phyloP scores from a whole-genome alignment of 2,888 invertebrate genomes.

The Drosophila anomalipes region DNA sequence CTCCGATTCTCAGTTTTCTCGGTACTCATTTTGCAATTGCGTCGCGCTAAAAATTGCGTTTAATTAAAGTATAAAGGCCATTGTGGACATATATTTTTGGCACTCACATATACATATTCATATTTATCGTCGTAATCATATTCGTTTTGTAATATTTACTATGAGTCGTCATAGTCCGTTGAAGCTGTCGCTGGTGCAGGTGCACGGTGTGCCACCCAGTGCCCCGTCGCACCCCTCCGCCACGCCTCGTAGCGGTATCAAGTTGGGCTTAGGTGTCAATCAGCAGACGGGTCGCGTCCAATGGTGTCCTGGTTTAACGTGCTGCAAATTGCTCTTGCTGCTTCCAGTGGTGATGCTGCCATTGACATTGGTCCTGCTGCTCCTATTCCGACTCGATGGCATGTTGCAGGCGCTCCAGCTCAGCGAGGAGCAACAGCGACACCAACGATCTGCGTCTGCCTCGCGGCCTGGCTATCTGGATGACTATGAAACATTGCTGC shows the following conservation, averaged over 20 bases:
- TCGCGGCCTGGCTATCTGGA: slow-evolving; percentile 46
- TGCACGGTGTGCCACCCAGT: slow-evolving; percentile 51
- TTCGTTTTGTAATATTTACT: slow-evolving; percentile 13
- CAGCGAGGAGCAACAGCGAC: slow-evolving; percentile 67
- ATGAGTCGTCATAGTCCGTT: slow-evolving; percentile 69
- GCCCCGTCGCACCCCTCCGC: neutral
- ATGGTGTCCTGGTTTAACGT: slow-evolving; percentile 85
- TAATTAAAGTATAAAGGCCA: slow-evolving; percentile 79
- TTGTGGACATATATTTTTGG: slow-evolving; percentile 33
- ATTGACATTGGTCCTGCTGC: slow-evolving; percentile 80
- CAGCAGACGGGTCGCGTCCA: slow-evolving; percentile 84
- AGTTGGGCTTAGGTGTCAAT: slow-evolving; percentile 83
- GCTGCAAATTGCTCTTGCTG: slow-evolving; percentile 84
- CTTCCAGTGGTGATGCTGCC: slow-evolving; percentile 85
- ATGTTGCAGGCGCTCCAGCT: slow-evolving; percentile 81
- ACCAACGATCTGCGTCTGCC: slow-evolving; percentile 53
- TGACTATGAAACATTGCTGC: slow-evolving; percentile 66
- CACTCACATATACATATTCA: neutral
- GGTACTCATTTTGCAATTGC: slow-evolving; percentile 64
- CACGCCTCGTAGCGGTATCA: slow-evolving; percentile 44
- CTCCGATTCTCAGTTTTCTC: slow-evolving; percentile 17
- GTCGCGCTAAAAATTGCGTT: slow-evolving; percentile 75
- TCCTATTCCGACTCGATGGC: slow-evolving; percentile 83
- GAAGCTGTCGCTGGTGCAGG: slow-evolving; percentile 69
- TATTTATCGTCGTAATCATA: slow-evolving; percentile 17